Evolutionary conservation across 1,140 invertebrate genomes (phyloP).

Genomic region (Zaprionus tsacasi): DNA sequence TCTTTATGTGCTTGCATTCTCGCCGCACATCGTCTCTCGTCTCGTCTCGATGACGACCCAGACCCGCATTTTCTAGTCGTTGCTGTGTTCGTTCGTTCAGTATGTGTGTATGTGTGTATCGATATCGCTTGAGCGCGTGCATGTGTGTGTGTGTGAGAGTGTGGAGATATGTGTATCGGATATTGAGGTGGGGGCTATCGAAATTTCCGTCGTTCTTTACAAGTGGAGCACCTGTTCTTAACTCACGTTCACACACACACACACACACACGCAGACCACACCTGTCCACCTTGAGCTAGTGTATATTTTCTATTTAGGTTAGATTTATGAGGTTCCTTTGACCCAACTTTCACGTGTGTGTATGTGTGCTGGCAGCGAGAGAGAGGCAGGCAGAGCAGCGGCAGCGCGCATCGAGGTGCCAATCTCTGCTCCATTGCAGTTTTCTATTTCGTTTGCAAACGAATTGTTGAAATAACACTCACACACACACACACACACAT

Average conservation of each 20-base stretch:
- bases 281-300: slow-evolving; percentile 21
- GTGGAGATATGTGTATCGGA: slow-evolving; percentile 17
- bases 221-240: slow-evolving; percentile 45
- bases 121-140: slow-evolving; percentile 13
- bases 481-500: slow-evolving; percentile 26
- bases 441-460: slow-evolving; percentile 46
- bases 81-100: slow-evolving; percentile 10
- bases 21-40: slow-evolving; percentile 44
- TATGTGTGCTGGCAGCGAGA: not conserved
- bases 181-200: slow-evolving; percentile 24
- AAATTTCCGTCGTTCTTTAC: slow-evolving; percentile 36
- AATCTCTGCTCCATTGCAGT: slow-evolving; percentile 16
- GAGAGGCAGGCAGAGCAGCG: not conserved
- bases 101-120: slow-evolving; percentile 27
- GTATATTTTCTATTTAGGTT: slow-evolving; percentile 45
- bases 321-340: slow-evolving; percentile 27
- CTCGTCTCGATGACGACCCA: slow-evolving; percentile 74
- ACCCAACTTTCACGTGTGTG: slow-evolving; percentile 24
- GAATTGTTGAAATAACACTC: slow-evolving; percentile 53
- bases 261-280: not conserved
- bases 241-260: slow-evolving; percentile 5
- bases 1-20: slow-evolving; percentile 78
- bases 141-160: slow-evolving; percentile 12
- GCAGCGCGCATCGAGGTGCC: not conserved
- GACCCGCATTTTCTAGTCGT: slow-evolving; percentile 72